Evolutionary conservation across 2,113 vertebrate species (phyloP).

Genomic region (Paradoxurus hermaphroditus): DNA sequence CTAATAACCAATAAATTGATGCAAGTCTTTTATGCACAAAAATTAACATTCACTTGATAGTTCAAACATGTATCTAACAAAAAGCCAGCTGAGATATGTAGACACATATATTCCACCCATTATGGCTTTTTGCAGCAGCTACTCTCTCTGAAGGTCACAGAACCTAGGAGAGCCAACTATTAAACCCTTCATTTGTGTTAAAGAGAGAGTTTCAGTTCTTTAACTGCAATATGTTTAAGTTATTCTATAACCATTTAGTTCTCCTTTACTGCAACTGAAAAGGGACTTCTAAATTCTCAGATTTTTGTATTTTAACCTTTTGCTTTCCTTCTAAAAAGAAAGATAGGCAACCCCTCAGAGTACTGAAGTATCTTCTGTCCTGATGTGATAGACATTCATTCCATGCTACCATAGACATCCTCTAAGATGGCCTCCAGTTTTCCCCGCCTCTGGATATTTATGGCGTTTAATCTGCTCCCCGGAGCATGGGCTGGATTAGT

Average conservation of each 20-base stretch:
- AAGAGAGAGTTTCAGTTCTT: conserved; percentile 31
- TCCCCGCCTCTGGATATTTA: not conserved
- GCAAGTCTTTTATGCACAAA: not conserved
- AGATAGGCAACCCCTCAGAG: not conserved
- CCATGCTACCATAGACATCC: not conserved
- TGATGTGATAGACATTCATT: not conserved
- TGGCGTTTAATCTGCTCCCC: not conserved
- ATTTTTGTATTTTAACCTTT: not conserved
- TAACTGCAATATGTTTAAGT: not conserved
- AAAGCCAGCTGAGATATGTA: not conserved
- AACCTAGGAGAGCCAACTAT: not conserved
- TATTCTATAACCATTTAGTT: not conserved
- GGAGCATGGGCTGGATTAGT: not conserved
- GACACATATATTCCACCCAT: not conserved
- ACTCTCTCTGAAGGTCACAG: not conserved
- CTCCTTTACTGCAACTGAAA: conserved; percentile 12
- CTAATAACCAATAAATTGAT: not conserved
- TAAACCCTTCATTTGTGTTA: not conserved
- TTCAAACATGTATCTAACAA: not conserved
- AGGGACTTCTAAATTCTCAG: not conserved
- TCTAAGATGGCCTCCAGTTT: not conserved
- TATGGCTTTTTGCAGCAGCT: not conserved
- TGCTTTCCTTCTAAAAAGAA: conserved; percentile 23
- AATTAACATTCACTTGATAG: not conserved
- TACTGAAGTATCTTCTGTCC: not conserved